Conservation (phyloP, 2,113 vertebrate genomes). For the Pseudopodoces humilis region DNA sequence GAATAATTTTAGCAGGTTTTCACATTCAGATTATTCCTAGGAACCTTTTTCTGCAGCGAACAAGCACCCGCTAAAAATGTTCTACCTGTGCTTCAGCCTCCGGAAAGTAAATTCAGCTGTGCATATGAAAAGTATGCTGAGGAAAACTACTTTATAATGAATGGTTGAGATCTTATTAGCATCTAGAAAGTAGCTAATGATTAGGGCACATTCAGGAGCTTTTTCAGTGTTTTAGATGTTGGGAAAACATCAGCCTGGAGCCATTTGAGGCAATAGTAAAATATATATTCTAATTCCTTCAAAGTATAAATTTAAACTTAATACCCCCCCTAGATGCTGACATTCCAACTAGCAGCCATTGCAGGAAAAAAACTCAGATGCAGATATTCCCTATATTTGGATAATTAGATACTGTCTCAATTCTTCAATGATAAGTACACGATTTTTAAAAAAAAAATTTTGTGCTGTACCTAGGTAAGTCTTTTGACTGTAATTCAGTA, state of each 20-base stretch:
- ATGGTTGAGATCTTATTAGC: background rate
- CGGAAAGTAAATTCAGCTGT: background rate
- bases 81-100: conserved; percentile 2
- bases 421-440: background rate
- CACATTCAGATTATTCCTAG: background rate
- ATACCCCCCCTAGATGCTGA: background rate
- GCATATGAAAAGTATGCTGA: background rate
- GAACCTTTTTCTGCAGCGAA: background rate
- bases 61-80: background rate
- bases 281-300: background rate
- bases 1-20: background rate
- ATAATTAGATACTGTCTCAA: background rate
- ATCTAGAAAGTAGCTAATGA: background rate
- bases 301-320: background rate
- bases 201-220: background rate
- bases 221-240: background rate
- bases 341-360: background rate
- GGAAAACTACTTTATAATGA: background rate
- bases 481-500: background rate
- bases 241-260: background rate
- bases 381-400: background rate
- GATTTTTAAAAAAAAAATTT: background rate
- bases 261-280: background rate
- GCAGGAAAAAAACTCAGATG: background rate
- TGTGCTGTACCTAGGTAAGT: background rate